Evolutionary conservation across 2,113 vertebrate species (phyloP), one percentile per base, ranked within the genome.

Genomic region (Lepidothrix coronata): DNA sequence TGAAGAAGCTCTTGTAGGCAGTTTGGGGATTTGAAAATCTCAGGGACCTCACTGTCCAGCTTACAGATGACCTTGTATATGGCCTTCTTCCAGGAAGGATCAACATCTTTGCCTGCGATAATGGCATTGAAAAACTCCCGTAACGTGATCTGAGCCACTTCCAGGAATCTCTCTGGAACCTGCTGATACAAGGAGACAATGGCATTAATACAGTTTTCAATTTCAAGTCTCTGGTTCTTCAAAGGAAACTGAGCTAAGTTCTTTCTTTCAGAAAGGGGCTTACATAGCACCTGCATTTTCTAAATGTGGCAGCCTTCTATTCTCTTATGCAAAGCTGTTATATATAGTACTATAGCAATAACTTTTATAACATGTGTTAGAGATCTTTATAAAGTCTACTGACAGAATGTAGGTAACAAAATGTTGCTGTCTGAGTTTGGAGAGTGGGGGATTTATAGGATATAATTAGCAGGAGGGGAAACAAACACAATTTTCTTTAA

Each of bases 61-160:
- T 99, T 99, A 98, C 99, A 99, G 98, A 99, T 99, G 98, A 99
- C 99, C 98, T 99, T 99, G 98, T 99, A 99, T 97, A 99, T 99
- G 98, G 99, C 99, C 99, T 99, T 99, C 98, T 99, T 99, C 99
- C 99, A 99, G 97, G 99, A 99, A 95, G 99, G 99, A 98, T 99
- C 99, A 97, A 99, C 99, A 95, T 99, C 99, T 98, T 99, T 99
- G 96, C 99, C 99, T 61, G 99, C 99, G 97, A 99, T 99, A 95
- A 99, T 99, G 98, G 99, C 99, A 95, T 99, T 99, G 98, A 99
- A 99, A 98, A 99, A 99, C 98, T 99, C 99, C 95, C 99, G 98
- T 98, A 99, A 99, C 81, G 99, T 99, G 98, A 99, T 99, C 98
- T 99, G 99, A 68, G 99, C 99, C 96, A 99, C 99, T 98, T 99